A percentile compares a stretch with the other conserved stretches of the same genome.
These are phyloP conservation scores for Metridium senile DNA, from an alignment of 92 coral and sea anemone genomes.

Conservation along the genomic window DNA sequence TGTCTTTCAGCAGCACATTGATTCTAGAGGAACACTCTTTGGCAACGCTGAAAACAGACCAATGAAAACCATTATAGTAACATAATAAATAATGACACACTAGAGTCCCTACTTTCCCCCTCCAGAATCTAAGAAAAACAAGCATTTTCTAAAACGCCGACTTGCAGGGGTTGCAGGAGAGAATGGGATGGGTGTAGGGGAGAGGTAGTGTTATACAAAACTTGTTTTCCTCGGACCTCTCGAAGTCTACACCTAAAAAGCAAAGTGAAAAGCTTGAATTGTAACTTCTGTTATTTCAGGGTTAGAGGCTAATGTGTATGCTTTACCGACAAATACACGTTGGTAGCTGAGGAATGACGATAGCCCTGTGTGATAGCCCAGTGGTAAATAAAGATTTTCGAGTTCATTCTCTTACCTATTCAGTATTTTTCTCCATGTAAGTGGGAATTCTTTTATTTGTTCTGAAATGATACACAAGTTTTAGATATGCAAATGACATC, in stretches of 20 bases:
- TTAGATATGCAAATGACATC: neutral
- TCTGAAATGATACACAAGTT: constrained; percentile 34
- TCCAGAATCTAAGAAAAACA: neutral
- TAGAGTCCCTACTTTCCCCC: neutral
- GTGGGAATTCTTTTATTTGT: constrained; percentile 49
- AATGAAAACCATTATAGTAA: no score
- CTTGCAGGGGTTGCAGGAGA: no score
- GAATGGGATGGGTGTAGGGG: no score
- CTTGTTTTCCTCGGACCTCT: no score
- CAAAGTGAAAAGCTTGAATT: no score
- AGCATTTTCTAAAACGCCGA: no score
- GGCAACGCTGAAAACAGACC: constrained; percentile 16
- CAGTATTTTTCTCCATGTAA: constrained; percentile 51
- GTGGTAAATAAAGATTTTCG: neutral
- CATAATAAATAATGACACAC: neutral
- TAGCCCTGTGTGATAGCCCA: neutral
- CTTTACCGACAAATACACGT: neutral
- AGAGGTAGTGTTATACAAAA: no score
- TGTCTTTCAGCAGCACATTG: constrained; percentile 15
- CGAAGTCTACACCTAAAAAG: no score
- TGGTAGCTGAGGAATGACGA: neutral
- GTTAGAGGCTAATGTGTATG: neutral
- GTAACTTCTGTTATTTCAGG: neutral
- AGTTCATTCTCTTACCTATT: constrained; percentile 34
- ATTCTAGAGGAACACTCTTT: constrained; percentile 12